phyloP scores from a whole-genome alignment of 2,888 invertebrate species.

The Coremacera marginata region DNA sequence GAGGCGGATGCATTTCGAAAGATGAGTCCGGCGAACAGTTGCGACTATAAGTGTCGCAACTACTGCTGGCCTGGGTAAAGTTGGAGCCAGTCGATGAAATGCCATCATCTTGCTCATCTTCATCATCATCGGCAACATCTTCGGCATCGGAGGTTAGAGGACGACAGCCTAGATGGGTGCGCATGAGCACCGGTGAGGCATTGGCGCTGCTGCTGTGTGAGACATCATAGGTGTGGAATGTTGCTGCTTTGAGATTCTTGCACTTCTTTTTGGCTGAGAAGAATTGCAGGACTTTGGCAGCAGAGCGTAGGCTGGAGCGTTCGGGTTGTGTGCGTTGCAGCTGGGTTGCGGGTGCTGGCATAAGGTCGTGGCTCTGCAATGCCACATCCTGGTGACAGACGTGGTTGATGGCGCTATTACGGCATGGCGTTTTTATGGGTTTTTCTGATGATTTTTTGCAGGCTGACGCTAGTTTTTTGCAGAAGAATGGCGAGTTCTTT shows the following conservation, averaged over 20 bases:
- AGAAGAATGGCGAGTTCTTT: constrained; percentile 40
- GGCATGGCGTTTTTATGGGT: neutral
- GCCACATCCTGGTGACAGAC: constrained; percentile 38
- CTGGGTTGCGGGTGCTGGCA: constrained; percentile 49
- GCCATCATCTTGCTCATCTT: constrained; percentile 59
- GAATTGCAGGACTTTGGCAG: constrained; percentile 62
- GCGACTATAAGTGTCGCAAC: constrained; percentile 48
- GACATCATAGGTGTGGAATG: constrained; percentile 35
- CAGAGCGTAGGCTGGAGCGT: constrained; percentile 57
- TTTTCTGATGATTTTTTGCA: constrained; percentile 3
- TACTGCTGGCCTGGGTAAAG: constrained; percentile 49
- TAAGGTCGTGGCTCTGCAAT: constrained; percentile 41
- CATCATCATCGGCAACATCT: constrained; percentile 50
- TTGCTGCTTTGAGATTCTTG: constrained; percentile 36
- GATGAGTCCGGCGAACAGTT: constrained; percentile 64
- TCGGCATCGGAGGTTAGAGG: constrained; percentile 52
- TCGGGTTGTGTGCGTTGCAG: constrained; percentile 55
- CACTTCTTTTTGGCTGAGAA: constrained; percentile 61
- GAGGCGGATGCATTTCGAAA: constrained; percentile 65
- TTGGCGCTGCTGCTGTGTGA: constrained; percentile 48
- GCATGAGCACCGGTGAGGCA: constrained; percentile 58
- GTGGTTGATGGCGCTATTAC: neutral
- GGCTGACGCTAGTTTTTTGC: constrained; percentile 18
- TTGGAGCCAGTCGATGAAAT: constrained; percentile 59
- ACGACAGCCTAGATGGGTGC: constrained; percentile 55